Evolutionary conservation across 1,140 invertebrate genomes (phyloP), one percentile per base, ranked within the genome.

Genomic region (Bombus superbus): DNA sequence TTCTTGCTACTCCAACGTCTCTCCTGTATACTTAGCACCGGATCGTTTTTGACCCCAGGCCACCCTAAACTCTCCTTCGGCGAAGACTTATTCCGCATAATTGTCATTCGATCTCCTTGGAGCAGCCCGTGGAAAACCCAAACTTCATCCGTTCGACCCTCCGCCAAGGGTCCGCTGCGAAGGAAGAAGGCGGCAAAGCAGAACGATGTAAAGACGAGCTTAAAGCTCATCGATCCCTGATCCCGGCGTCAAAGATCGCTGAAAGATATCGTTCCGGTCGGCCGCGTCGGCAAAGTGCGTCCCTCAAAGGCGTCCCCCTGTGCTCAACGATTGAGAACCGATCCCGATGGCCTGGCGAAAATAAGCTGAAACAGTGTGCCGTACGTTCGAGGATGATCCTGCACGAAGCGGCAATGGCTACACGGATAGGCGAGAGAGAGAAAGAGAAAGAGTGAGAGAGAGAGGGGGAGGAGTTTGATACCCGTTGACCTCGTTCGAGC

Each of bases 401-500:
- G 9, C 18, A 38, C 35, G 68, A 40, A 10, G 38, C 68, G 22
- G 10, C 35, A 28, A 11, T 25, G 18, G 8, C 32, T 35, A 32
- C 15, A 35, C 18, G 9, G 32, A 38, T 32, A 38, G 53, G 35
- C 18, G 53, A 9, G 1, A 22, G 22, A 38, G 18, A 69, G 35
- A 69, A 5, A 1, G 22, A 38, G 8, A 68, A 15, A 32, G 11
- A 25, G 25, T 3, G 59, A 42, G 44, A 38, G 72, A 35, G 73
- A 38, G 62, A 32, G 11, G 1, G 62, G 5, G 62, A 6, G n/a
- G 1, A 5, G 6, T 6, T 83, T 59, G 74, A 83, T 83, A 83
- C 57, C 83, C 83, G 77, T 71, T 86, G 85, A 86, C 85, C 85
- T 80, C 80, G 75, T 82, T 81, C 40, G 62, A 47, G 40, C n/a